Evolutionary conservation across 2,113 vertebrate species (phyloP).

Genomic region (Aptenodytes patagonicus): DNA sequence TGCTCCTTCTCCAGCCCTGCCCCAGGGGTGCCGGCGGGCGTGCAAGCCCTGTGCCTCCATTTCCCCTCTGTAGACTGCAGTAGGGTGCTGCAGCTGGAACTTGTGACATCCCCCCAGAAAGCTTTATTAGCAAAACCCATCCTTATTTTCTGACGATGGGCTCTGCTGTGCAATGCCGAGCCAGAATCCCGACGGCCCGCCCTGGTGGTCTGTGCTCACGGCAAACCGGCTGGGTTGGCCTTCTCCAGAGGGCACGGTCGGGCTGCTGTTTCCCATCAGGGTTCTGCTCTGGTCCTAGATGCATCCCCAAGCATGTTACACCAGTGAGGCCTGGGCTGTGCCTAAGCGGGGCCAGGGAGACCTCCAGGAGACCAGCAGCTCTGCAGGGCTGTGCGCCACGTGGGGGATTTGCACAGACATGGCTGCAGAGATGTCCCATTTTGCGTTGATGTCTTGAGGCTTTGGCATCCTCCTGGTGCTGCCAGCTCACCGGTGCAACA

Average conservation of each 20-base stretch:
- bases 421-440: not conserved
- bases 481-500: fast-evolving
- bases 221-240: not conserved
- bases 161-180: not conserved
- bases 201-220: not conserved
- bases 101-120: not conserved
- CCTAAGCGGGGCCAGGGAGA: not conserved
- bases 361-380: not conserved
- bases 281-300: not conserved
- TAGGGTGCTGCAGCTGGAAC: not conserved
- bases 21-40: fast-evolving
- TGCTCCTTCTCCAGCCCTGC: not conserved
- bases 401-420: not conserved
- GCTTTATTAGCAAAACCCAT: not conserved
- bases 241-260: not conserved
- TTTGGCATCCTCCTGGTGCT: not conserved
- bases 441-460: not conserved
- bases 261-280: not conserved
- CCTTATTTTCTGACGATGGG: not conserved
- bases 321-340: not conserved
- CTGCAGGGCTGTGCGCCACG: fast-evolving
- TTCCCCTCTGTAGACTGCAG: not conserved
- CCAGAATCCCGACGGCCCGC: not conserved
- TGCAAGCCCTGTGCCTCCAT: not conserved
- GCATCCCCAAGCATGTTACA: fast-evolving